Conservation (phyloP, 2,113 vertebrate genomes). For the Apodemus speciosus region DNA sequence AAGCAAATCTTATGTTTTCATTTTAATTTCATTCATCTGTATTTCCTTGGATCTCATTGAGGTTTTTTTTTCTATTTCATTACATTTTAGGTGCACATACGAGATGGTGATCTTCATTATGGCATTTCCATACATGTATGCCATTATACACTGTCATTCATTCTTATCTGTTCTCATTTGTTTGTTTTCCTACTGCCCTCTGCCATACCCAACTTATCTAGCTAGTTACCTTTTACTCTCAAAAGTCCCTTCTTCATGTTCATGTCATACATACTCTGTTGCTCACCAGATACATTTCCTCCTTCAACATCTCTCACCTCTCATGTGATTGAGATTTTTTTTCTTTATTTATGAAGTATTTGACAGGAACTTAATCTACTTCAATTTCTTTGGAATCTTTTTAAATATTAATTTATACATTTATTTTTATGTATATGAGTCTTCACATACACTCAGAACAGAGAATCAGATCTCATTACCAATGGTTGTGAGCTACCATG, state of each 20-base stretch:
- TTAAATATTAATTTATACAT: too few relatives aligned
- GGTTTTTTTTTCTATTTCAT: background rate
- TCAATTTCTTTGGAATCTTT: background rate
- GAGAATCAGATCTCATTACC: too few relatives aligned
- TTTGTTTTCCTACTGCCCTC: background rate
- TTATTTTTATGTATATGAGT: too few relatives aligned
- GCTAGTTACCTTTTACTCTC: background rate
- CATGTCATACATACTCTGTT: background rate
- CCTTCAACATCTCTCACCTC: background rate
- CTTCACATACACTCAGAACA: too few relatives aligned
- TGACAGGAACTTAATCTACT: background rate
- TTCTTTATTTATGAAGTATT: background rate
- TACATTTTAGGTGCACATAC: background rate
- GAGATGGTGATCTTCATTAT: too few relatives aligned
- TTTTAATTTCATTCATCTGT: background rate
- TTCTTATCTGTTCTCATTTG: background rate
- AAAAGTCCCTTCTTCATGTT: background rate
- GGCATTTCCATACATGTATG: too few relatives aligned
- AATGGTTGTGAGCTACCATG: too few relatives aligned
- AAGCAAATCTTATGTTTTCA: background rate
- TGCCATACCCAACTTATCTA: background rate
- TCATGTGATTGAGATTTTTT: background rate
- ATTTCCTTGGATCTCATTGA: background rate
- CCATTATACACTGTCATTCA: background rate
- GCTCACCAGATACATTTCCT: background rate